Evolutionary conservation across 1,140 invertebrate genomes (phyloP).

Genomic region (Zaprionus tsacasi): DNA sequence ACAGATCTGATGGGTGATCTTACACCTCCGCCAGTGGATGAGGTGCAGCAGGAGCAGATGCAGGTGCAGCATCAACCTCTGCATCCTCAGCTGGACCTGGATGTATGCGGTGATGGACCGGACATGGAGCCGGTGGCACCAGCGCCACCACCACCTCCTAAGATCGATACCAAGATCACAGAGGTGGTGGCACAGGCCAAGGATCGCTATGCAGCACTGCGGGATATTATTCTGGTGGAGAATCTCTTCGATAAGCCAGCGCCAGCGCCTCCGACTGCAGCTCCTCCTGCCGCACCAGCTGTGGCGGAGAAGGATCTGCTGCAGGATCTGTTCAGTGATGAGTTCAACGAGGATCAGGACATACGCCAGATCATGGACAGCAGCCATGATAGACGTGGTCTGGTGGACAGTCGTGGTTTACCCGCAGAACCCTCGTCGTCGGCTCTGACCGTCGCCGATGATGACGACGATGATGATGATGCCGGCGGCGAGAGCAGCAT

Average conservation of each 20-base stretch:
- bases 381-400: constrained; percentile 52
- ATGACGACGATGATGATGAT: constrained; percentile 75
- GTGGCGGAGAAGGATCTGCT: constrained; percentile 61
- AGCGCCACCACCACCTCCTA: constrained; percentile 47
- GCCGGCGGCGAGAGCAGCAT: constrained; percentile 71
- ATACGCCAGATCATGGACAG: constrained; percentile 75
- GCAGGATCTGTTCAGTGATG: constrained; percentile 80
- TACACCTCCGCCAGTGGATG: constrained; percentile 51
- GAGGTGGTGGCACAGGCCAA: constrained; percentile 84
- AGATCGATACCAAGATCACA: constrained; percentile 84
- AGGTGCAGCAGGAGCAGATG: constrained; percentile 36
- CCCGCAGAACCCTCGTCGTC: constrained; percentile 77
- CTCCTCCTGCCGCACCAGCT: not conserved
- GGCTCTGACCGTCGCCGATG: constrained; percentile 74
- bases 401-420: constrained; percentile 73
- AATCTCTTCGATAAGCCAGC: constrained; percentile 85
- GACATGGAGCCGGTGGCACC: constrained; percentile 40
- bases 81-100: constrained; percentile 20
- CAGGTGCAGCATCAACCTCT: constrained; percentile 18
- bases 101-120: constrained; percentile 39
- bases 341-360: constrained; percentile 79
- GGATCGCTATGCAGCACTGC: constrained; percentile 89
- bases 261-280: constrained; percentile 55
- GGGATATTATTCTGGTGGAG: constrained; percentile 88
- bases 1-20: constrained; percentile 80